Base-by-base conservation (phyloP, 92 coral and sea anemone species). In the Epizoanthus stellaris region DNA sequence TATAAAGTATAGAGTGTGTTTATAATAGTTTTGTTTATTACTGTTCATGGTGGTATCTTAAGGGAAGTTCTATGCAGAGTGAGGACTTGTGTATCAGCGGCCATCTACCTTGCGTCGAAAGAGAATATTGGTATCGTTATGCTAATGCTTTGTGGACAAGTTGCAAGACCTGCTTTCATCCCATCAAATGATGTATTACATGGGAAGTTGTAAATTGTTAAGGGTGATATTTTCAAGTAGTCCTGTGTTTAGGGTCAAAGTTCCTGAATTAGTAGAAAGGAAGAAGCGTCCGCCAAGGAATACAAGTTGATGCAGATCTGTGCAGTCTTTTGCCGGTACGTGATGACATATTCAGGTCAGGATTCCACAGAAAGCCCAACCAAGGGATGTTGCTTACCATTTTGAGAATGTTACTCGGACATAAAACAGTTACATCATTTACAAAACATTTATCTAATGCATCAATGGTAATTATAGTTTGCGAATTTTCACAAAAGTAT, bases 201-300 rank as follows among this genome's bases (percentile, higher is more conserved):
- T 0, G 85, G 91, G 30, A 88, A 83, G 68, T 88, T 84, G 38
- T 82, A 88, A 19, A 84, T 69, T 4, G 77, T 57, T 7, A 88
- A 16, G 15, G 91, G 91, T 1, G 72, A 25, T 3, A 88, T 2
- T 4, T 23, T 6, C 15, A 14, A 88, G n/a, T 1, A 40, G 11
- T 7, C 90, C 90, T 3, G 85, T 60, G 16, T 72, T 45, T 4
- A 73, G 40, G 19, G 16, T 73, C 17, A 70, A 70, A 39, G 76
- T 70, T 70, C 76, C 76, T 70, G 56, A 39, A 8, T 56, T 70
- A 39, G 76, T 70, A 8, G 76, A 70, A 16, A 70, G 10, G 57
- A 70, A 70, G 57, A 39, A 43, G 34, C 34, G 58, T 8, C 76
- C 76, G 12, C 56, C 76, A 70, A 72, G 77, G 30, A 72, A 72